These are phyloP conservation scores for Penaeus vannamei DNA, from an alignment of 1,140 invertebrate species.

Conservation along the genomic window DNA sequence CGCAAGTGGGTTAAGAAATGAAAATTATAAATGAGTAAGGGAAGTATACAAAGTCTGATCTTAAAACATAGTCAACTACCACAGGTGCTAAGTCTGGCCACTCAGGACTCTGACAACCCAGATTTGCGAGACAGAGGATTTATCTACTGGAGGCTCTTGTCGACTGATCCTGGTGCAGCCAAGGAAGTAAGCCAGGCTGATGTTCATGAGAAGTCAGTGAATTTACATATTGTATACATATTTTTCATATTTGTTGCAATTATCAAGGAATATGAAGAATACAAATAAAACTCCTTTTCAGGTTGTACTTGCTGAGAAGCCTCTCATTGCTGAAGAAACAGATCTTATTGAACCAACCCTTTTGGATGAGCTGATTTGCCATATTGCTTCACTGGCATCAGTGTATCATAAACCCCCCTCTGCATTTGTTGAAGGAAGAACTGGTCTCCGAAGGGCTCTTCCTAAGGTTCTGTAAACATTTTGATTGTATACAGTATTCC, in stretches of 20 bases:
- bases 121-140: slow-evolving; percentile 98
- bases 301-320: slow-evolving; percentile 99
- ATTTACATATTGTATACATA: neutral
- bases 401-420: slow-evolving; percentile 99
- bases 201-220: neutral
- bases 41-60: too few species aligned
- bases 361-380: slow-evolving; percentile 98
- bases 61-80: neutral
- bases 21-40: too few species aligned
- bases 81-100: slow-evolving; percentile 68
- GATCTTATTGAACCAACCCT: slow-evolving; percentile 98
- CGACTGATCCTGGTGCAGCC: slow-evolving; percentile 97
- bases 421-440: slow-evolving; percentile 94
- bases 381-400: slow-evolving; percentile 98
- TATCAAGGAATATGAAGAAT: neutral
- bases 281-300: neutral
- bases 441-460: slow-evolving; percentile 69
- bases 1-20: too few species aligned
- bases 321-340: slow-evolving; percentile 99
- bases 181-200: slow-evolving; percentile 80
- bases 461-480: slow-evolving; percentile 48
- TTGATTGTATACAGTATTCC: neutral
- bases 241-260: slow-evolving; percentile 18
- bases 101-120: slow-evolving; percentile 99
- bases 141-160: slow-evolving; percentile 99